Base-by-base conservation (phyloP, 1,140 invertebrate genomes). In the Drosophila subobscura region DNA sequence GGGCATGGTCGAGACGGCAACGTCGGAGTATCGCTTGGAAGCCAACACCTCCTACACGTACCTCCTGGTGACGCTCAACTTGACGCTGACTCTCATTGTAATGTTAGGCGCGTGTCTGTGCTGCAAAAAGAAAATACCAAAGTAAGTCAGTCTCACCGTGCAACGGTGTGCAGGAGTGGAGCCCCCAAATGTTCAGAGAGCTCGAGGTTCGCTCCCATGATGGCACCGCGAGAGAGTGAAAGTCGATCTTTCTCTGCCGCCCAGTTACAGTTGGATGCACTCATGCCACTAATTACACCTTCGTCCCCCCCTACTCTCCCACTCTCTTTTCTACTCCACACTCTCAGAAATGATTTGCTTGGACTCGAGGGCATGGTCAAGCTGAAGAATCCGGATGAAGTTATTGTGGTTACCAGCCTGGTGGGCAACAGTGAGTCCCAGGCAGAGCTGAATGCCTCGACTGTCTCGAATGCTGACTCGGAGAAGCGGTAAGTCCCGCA, bases 351-450 rank as follows among this genome's bases (percentile, higher is more conserved):
- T 91, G 93, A 93, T 67, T 90, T 92, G 72, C 74, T 92, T 54
- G 93, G 93, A 42, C 78, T 93, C 73, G 92, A 93, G 89, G 93
- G 93, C 59, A 93, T 93, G 92, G 93, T 93, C 25, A 93, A 92
- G 52, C 84, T 93, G 58, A 93, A 92, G 79, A 93, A 93, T 81
- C 92, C 92, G 12, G 93, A 93, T 76, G 93, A 93, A 52, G 91
- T 93, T 55, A 91, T 92, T 68, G 92, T 93, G 63, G 90, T 92
- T 53, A 92, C 81, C 54, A 79, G 44, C 10, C 25, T 85, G 46
- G 66, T 90, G 12, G 61, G 75, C 49, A 79, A 70, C 47, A 90
- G 90, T 73, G 86, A 90, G 73, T 88, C 85, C 52, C 79, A 85
- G 63, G 79, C 79, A 16, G 90, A 91, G 54, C 71, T 91, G 51